These are phyloP conservation scores for Ptilonorhynchus violaceus DNA, from an alignment of 2,113 vertebrate species.

Conservation along the genomic window DNA sequence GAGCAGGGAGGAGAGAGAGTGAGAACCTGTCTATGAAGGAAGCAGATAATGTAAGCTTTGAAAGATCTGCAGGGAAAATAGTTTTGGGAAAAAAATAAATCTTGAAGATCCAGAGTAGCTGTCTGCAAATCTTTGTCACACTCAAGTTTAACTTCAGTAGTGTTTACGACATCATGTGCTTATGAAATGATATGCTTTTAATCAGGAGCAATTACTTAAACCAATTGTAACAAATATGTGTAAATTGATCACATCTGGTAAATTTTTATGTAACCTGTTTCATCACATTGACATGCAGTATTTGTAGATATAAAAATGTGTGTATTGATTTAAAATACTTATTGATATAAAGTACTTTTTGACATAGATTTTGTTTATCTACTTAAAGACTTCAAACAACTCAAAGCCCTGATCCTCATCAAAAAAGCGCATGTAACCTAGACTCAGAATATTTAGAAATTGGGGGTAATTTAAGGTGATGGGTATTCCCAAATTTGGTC, in stretches of 20 bases:
- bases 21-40: not conserved
- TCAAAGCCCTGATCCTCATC: not conserved
- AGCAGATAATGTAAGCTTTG: not conserved
- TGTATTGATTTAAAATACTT: not conserved
- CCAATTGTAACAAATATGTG: not conserved
- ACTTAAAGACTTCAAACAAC: not conserved
- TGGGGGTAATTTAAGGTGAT: not conserved
- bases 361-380: not conserved
- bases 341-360: not conserved
- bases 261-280: not conserved
- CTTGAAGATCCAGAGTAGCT: not conserved
- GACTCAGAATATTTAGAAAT: not conserved
- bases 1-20: not conserved
- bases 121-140: not conserved
- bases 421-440: not conserved
- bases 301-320: not conserved
- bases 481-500: not conserved
- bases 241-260: not conserved
- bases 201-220: not conserved
- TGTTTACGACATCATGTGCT: not conserved
- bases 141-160: not conserved
- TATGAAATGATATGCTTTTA: not conserved
- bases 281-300: not conserved
- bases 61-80: not conserved
- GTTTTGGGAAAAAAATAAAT: accelerated